These are phyloP conservation scores for Delia radicum DNA, from an alignment of 1,140 invertebrate species.

Conservation along the genomic window DNA sequence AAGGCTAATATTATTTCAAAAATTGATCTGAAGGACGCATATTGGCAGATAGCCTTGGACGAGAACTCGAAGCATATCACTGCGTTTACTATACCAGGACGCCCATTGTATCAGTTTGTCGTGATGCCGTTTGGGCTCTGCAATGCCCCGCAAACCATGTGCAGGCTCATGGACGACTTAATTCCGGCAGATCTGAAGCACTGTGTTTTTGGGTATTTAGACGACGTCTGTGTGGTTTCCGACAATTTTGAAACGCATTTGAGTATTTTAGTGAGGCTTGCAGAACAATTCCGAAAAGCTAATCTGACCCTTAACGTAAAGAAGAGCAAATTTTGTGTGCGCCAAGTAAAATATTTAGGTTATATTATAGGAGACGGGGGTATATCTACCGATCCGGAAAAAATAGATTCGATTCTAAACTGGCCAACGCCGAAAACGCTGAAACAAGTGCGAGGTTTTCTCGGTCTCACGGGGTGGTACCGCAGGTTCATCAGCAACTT, in stretches of 20 bases:
- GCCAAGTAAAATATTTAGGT: slow-evolving; percentile 27
- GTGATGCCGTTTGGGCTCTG: slow-evolving; percentile 43
- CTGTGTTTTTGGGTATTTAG: slow-evolving; percentile 27
- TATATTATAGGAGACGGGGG: slow-evolving; percentile 26
- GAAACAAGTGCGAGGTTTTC: slow-evolving; percentile 14
- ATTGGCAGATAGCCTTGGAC: slow-evolving; percentile 45
- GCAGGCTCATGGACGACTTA: slow-evolving; percentile 28
- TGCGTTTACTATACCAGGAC: slow-evolving; percentile 24
- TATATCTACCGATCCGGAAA: slow-evolving; percentile 29
- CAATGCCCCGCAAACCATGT: slow-evolving; percentile 17
- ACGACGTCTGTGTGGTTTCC: slow-evolving; percentile 20
- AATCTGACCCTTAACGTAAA: slow-evolving; percentile 56
- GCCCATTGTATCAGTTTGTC: slow-evolving; percentile 49
- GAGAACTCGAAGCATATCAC: slow-evolving; percentile 29
- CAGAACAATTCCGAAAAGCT: slow-evolving; percentile 39
- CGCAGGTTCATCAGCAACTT: background rate
- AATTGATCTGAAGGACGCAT: slow-evolving; percentile 45
- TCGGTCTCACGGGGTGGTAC: slow-evolving; percentile 28
- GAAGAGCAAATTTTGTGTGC: slow-evolving; percentile 55
- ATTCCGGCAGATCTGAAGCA: slow-evolving; percentile 49
- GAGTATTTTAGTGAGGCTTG: background rate
- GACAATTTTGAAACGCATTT: slow-evolving; percentile 23
- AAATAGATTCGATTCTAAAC: slow-evolving; percentile 30
- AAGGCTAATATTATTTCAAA: slow-evolving; percentile 29
- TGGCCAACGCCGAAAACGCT: slow-evolving; percentile 14